Evolutionary conservation across 2,113 vertebrate genomes (phyloP), one percentile per base, ranked within the genome.

Genomic region (Sterna hirundo): DNA sequence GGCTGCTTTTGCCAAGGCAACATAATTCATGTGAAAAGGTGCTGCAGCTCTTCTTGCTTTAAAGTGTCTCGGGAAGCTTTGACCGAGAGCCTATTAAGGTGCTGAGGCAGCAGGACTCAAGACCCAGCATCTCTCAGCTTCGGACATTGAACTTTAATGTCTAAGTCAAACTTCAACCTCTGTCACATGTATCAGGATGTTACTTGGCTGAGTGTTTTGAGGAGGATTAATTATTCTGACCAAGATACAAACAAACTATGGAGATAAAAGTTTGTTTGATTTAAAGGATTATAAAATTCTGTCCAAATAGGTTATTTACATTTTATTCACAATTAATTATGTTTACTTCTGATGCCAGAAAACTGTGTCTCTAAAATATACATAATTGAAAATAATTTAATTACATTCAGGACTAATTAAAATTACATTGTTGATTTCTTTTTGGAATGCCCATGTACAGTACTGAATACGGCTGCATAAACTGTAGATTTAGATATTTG

Each of bases 91-190:
- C 3, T 26, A 1, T 23, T 30, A 77, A 91, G 83, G 34, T 97
- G 96, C 97, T 94, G 97, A 96, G 86, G 83, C 27, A 69, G 95
- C 96, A 96, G 27, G 69, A 90, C 38, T 93, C 61, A 46, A 46
- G 72, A 83, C 7, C 29, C 83, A 84, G 38, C 44, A 40, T 76
- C 60, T 83, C 80, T 93, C 54, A 5, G 78, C 79, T 30, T 86
- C 88, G 92, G 65, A 49, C 25, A 2, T 5, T 71, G 69, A 52
- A 69, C 70, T 82, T 94, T 84, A 90, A 86, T 52, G 75, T 83
- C 21, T 38, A 62, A 93, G 79, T 74, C 52, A 84, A 72, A 86
- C 72, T 94, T 96, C 79, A 95, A 42, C 70, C 64, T 91, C 82
- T 79, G n/a, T 82, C 68, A 62, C 40, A 1, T 44, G 12, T 65